Evolutionary conservation across 2,113 vertebrate genomes (phyloP), one percentile per base, ranked within the genome.

Genomic region (Spea bombifrons): DNA sequence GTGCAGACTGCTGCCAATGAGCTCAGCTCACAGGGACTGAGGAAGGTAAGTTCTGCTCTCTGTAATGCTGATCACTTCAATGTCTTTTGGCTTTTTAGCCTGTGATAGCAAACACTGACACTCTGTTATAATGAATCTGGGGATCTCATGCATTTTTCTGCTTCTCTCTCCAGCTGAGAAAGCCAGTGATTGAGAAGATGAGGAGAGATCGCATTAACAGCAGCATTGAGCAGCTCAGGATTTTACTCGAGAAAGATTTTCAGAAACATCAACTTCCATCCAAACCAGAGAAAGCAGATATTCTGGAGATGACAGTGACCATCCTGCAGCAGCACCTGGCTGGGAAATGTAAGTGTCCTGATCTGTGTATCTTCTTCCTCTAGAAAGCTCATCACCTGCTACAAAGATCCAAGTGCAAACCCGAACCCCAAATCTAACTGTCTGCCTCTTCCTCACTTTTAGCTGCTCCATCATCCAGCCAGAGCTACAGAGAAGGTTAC

Each of bases 211-310:
- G 93, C 73, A 94, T 94, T 83, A 94, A 94, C 86, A 90, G 81
- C 84, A 91, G 92, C 87, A 93, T 94, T n/a, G 92, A 93, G 82
- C 91, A 93, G 82, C 92, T 94, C 73, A 92, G 83, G 70, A 16
- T 57, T 44, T 89, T 94, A 48, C 86, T 94, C 85, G 92, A 93
- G 88, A 92, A 91, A 52, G 89, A 93, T 83, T 88, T 92, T 71
- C 88, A 90, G 70, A 84, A 86, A 68, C 88, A 90, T 46, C 91
- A 93, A 81, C 90, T 91, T 76, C 92, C 88, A 84, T 88, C 90
- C 87, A 94, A 92, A 85, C 88, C 93, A 78, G 92, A 94, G 88
- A 94, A 94, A 73, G 93, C 93, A 0, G 92, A 94, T 78, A 90
- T 94, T 82, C 83, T 94, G 89, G 92, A 94, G 86, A 93, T 94